phyloP scores from a whole-genome alignment of 2,797 vertebrate genomes.

The Apogon talboti region DNA sequence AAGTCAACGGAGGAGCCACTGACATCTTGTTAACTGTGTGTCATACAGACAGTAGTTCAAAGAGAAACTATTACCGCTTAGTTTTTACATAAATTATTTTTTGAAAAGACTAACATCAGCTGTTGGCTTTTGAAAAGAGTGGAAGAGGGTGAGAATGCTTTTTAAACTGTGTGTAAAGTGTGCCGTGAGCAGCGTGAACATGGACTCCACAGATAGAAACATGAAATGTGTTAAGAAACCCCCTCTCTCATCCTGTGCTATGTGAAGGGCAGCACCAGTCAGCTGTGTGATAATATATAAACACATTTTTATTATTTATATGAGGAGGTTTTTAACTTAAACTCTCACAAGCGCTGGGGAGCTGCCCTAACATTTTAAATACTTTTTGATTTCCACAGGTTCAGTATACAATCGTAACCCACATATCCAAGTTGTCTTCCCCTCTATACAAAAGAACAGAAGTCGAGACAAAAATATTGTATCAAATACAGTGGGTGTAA shows the following conservation, averaged over 20 bases:
- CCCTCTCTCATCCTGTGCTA: slow-evolving; percentile 73
- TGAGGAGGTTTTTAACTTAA: slow-evolving; percentile 88
- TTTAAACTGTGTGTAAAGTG: slow-evolving; percentile 76
- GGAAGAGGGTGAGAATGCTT: slow-evolving; percentile 79
- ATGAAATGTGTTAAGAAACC: slow-evolving; percentile 72
- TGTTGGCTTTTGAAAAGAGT: slow-evolving; percentile 79
- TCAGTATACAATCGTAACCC: slow-evolving; percentile 81
- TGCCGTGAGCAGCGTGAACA: slow-evolving; percentile 69
- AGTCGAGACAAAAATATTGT: slow-evolving; percentile 63
- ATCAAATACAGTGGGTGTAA: slow-evolving; percentile 80
- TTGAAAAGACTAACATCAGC: slow-evolving; percentile 85
- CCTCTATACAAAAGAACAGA: slow-evolving; percentile 76
- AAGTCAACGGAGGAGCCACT: slow-evolving; percentile 72
- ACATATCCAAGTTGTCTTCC: slow-evolving; percentile 83
- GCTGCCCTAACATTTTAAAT: slow-evolving; percentile 83
- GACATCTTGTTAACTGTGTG: slow-evolving; percentile 78
- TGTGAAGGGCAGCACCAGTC: slow-evolving; percentile 76
- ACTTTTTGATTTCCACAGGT: slow-evolving; percentile 79
- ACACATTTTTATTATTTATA: slow-evolving; percentile 90
- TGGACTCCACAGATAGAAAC: slow-evolving; percentile 66
- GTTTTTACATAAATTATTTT: slow-evolving; percentile 90
- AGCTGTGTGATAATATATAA: slow-evolving; percentile 85
- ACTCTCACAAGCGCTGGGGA: slow-evolving; percentile 80
- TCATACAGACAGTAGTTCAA: slow-evolving; percentile 79
- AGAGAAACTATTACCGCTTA: slow-evolving; percentile 85